Evolutionary conservation across 2,113 vertebrate species (phyloP), one percentile per base, ranked within the genome.

Genomic region (Cynoglossus semilaevis): DNA sequence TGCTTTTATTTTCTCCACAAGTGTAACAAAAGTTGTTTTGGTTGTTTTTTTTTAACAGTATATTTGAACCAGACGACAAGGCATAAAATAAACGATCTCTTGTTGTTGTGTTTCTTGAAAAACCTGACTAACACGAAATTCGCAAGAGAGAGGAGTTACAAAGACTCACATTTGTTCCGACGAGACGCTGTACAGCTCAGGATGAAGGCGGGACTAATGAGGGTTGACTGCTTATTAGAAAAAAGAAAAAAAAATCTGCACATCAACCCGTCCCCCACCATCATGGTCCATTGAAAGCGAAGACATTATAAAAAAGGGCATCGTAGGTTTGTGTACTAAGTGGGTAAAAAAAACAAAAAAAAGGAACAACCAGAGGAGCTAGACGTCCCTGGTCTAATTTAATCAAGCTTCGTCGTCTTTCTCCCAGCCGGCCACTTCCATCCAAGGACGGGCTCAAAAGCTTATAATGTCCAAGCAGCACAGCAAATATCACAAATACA

Each of bases 121-220:
- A 90, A 84, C 74, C 74, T 71, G 75, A 82, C 76, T 78, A 75
- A 76, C 37, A 76, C 76, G 44, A 51, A 71, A 80, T 63, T 65
- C 66, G 73, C 62, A 71, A 77, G 73, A 79, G 75, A 77, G 43
- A 73, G 61, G 68, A 80, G 79, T 60, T 67, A 79, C 76, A 67
- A 66, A 76, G 75, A 87, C 83, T 81, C 79, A 83, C 82, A 80
- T 86, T 87, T 87, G 82, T 86, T 86, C 74, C 67, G 76, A 75
- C 76, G 67, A 72, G 74, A 86, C 76, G 60, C 85, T 74, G 84
- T 86, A 82, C 85, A 84, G 69, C 72, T 76, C 52, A 15, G 70
- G 43, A 62, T 46, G 56, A 67, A 43, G 51, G 16, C 3, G 13
- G 66, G 66, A 68, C 54, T 63, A 48, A 64, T 73, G 76, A 77